These are phyloP conservation scores for Caenorhabditis uteleia DNA, from an alignment of 2,888 invertebrate species.

Conservation along the genomic window DNA sequence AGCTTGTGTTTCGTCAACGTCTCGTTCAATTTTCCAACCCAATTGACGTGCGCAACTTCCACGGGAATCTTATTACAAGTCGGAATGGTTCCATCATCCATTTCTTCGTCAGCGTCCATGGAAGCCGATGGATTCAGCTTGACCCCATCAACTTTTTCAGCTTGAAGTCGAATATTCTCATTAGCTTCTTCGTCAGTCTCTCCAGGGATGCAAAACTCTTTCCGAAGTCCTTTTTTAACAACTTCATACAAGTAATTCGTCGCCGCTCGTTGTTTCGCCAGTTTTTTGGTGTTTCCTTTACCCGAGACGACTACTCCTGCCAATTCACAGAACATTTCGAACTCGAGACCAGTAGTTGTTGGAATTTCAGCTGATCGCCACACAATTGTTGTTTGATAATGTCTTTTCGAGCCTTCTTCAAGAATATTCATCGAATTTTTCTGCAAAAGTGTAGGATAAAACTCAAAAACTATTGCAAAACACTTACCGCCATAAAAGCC, in stretches of 20 bases:
- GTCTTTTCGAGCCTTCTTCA: slow-evolving; percentile 35
- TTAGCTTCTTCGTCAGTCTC: slow-evolving; percentile 35
- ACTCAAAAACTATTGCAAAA: too few species aligned
- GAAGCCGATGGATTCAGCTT: not conserved
- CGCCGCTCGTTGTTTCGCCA: slow-evolving; percentile 46
- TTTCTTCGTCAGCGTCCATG: not conserved
- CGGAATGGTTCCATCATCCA: not conserved
- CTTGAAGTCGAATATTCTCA: slow-evolving; percentile 27
- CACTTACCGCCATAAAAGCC: too few species aligned
- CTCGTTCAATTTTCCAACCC: slow-evolving; percentile 90
- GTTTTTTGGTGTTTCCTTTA: slow-evolving; percentile 27
- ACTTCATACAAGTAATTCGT: slow-evolving; percentile 17
- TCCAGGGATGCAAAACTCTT: slow-evolving; percentile 45
- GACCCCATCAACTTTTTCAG: not conserved
- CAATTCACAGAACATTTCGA: slow-evolving; percentile 20
- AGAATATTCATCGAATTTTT: slow-evolving; percentile 41
- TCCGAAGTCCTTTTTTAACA: slow-evolving; percentile 15
- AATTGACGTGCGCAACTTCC: slow-evolving; percentile 75
- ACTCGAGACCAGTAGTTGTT: not conserved
- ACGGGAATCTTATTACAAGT: not conserved
- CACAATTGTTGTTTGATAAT: slow-evolving; percentile 6
- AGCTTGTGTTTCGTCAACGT: slow-evolving; percentile 77
- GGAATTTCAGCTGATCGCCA: slow-evolving; percentile 5
- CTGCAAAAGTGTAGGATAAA: too few species aligned
- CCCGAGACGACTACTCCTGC: slow-evolving; percentile 12